Evolutionary conservation across 2,797 vertebrate species (phyloP).

Genomic region (Tragopan temminckii): DNA sequence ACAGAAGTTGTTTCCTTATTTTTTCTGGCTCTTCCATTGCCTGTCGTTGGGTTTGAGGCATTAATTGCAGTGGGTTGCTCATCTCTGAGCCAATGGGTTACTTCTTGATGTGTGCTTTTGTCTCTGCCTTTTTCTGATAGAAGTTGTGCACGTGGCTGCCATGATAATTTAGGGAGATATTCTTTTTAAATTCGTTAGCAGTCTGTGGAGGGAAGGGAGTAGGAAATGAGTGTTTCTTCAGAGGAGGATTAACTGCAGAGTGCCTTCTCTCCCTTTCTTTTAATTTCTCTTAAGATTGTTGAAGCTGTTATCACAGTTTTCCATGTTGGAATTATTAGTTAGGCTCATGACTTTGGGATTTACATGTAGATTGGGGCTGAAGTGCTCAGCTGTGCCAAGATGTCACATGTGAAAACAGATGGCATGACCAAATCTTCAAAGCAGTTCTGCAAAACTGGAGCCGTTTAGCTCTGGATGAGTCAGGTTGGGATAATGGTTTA

Average conservation of each 20-base stretch:
- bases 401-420: neutral
- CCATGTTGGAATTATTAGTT: slow-evolving; percentile 61
- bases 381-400: slow-evolving; percentile 14
- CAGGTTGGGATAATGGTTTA: neutral
- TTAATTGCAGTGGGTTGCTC: neutral
- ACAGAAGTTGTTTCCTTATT: neutral
- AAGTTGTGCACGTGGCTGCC: slow-evolving; percentile 11
- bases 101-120: neutral
- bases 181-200: neutral
- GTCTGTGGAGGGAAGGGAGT: neutral
- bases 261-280: slow-evolving; percentile 26
- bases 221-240: slow-evolving; percentile 8
- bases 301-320: slow-evolving; percentile 42
- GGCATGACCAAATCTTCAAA: slow-evolving; percentile 42
- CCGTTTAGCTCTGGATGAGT: neutral
- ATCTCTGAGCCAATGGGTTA: neutral
- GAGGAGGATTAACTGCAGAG: slow-evolving; percentile 47
- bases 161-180: neutral
- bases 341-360: slow-evolving; percentile 56
- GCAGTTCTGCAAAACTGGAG: neutral
- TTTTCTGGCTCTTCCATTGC: neutral
- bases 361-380: slow-evolving; percentile 19
- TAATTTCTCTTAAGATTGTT: slow-evolving; percentile 38
- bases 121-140: neutral
- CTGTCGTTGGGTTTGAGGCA: neutral